phyloP scores from a whole-genome alignment of 2,113 vertebrate genomes.

The Ptyas mucosa region DNA sequence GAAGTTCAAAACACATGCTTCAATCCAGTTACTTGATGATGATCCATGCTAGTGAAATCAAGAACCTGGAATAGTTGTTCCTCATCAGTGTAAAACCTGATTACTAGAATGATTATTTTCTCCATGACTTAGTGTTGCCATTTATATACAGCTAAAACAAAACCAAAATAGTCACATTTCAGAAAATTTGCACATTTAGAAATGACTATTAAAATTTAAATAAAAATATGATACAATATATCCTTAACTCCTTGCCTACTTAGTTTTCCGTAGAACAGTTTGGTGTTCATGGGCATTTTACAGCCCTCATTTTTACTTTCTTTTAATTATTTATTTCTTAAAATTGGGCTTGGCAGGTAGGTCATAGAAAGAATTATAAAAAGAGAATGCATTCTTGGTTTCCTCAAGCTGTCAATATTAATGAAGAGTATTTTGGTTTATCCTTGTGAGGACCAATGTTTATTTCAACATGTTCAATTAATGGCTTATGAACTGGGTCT shows the following conservation, averaged over 20 bases:
- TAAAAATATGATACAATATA: not conserved
- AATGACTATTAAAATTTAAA: not conserved
- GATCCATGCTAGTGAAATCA: not conserved
- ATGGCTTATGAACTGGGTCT: not conserved
- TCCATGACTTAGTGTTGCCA: not conserved
- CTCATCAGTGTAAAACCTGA: not conserved
- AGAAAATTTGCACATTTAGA: not conserved
- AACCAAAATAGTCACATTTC: not conserved
- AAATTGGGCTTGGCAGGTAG: not conserved
- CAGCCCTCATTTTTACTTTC: not conserved
- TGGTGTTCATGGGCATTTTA: not conserved
- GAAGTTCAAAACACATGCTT: not conserved
- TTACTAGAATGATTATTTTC: not conserved
- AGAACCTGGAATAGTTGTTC: not conserved
- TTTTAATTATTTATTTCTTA: not conserved
- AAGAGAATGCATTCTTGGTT: not conserved
- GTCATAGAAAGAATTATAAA: not conserved
- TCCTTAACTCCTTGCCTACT: not conserved
- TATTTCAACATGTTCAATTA: not conserved
- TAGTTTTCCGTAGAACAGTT: not conserved
- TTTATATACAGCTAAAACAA: not conserved
- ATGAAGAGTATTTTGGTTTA: not conserved
- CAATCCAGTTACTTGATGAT: not conserved
- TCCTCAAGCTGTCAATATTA: not conserved
- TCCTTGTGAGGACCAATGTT: not conserved